Base-by-base conservation (phyloP, 1,140 invertebrate species). In the Procambarus virginalis region DNA sequence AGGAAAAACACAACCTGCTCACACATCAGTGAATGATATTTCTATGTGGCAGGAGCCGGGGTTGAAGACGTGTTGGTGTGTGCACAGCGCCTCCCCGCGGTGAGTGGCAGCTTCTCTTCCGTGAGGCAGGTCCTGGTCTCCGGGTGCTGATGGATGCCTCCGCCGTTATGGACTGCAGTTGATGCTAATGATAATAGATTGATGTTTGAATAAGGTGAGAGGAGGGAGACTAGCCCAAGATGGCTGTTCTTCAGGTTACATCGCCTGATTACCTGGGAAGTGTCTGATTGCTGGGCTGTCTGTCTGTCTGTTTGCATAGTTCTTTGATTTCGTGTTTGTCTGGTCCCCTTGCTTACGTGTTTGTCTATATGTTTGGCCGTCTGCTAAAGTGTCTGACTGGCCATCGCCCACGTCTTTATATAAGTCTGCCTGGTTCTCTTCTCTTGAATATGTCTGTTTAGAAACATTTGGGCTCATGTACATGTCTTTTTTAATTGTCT, bases 111-210 rank as follows among this genome's bases (percentile, higher is more conserved):
- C 51, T 64, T 9, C 51, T 55, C 8, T 5, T 20, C 12, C 20
- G 10, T 10, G 14, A 17, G 60, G 17, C 60, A 64, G 60, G 60
- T 64, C 12, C 60, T 64, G 60, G 12, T 20, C 12, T 5, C 60
- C 60, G 20, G 60, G 60, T 64, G 12, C 60, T 64, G 60, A 64
- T 64, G 60, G 60, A 64, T 64, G 68, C 20, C 64, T 73, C 6
- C n/a, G 22, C 68, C 10, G n/a, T 73, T 73, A 60, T 60, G 51
- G 79, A 20, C 14, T 6, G 17, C 34, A 20, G 5, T 2, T 81
- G 79, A 81, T 34, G 79, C 34, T 81, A 60, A 81, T 81, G 79
- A 60, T 60, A 81, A 81, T 81, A 49, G 79, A 81, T 81, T 22
- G 60, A 45, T 82, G 80, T 73, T 73, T 73, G 46, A 58, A 51